Conservation (phyloP, 2,888 invertebrate species). For the Aphrophora alni region DNA sequence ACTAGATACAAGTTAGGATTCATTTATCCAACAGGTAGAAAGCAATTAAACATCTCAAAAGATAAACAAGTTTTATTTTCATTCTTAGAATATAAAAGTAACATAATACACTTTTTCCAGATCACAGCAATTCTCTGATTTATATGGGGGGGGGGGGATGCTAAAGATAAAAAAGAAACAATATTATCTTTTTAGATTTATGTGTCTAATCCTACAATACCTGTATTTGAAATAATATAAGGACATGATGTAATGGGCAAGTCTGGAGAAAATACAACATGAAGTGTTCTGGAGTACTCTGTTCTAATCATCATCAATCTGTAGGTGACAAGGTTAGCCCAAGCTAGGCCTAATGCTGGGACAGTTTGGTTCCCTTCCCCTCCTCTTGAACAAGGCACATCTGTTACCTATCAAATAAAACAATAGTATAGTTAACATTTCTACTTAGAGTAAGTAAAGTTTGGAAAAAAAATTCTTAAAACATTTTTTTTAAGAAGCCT, state of each 20-base stretch:
- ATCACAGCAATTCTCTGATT: no score
- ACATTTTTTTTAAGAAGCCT: no score
- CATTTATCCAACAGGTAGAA: no score
- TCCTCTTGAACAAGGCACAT: not conserved
- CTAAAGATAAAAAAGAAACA: no score
- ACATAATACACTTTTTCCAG: no score
- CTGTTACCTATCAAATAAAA: constrained; percentile 17
- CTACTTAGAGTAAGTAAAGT: not conserved
- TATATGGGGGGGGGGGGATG: no score
- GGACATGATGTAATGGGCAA: constrained; percentile 59
- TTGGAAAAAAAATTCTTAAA: no score
- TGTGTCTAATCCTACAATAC: constrained; percentile 51
- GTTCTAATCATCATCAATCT: constrained; percentile 61
- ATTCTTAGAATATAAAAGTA: no score
- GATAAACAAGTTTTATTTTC: no score
- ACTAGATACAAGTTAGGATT: no score
- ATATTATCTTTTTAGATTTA: no score
- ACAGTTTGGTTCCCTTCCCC: constrained; percentile 52
- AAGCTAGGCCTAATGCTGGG: constrained; percentile 69
- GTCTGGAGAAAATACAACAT: constrained; percentile 66
- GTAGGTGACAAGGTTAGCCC: constrained; percentile 70
- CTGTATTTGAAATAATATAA: constrained; percentile 61
- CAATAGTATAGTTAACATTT: not conserved
- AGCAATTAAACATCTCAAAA: no score
- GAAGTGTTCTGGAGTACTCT: constrained; percentile 41